Evolutionary conservation across 2,113 vertebrate genomes (phyloP).

Genomic region (Chaetorhynchus papuensis): DNA sequence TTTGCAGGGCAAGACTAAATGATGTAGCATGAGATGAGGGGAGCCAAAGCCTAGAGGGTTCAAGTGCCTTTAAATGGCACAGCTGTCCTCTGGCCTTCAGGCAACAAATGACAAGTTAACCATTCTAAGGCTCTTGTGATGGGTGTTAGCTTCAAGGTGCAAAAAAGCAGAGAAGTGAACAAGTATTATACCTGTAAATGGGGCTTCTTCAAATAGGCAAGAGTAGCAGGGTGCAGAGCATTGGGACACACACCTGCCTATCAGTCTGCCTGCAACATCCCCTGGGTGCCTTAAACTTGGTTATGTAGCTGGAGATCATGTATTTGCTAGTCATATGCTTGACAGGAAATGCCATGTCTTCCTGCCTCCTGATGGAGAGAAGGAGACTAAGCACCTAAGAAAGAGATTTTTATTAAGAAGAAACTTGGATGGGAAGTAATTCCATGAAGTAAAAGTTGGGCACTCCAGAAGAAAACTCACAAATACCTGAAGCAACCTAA

Average conservation of each 20-base stretch:
- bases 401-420: background rate
- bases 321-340: background rate
- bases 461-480: background rate
- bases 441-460: background rate
- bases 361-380: background rate
- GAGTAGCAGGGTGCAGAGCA: background rate
- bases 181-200: background rate
- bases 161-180: background rate
- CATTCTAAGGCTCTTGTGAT: background rate
- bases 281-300: background rate
- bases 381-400: background rate
- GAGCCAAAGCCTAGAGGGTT: background rate
- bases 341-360: background rate
- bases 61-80: background rate
- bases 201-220: background rate
- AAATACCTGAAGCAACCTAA: background rate
- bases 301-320: background rate
- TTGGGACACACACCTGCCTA: background rate
- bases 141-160: background rate
- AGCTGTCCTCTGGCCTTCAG: background rate
- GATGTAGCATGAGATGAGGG: background rate
- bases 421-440: background rate
- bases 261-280: background rate
- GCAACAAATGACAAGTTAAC: background rate
- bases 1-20: background rate